Conservation (phyloP, 2,888 invertebrate genomes). For the Stenurella melanura region DNA sequence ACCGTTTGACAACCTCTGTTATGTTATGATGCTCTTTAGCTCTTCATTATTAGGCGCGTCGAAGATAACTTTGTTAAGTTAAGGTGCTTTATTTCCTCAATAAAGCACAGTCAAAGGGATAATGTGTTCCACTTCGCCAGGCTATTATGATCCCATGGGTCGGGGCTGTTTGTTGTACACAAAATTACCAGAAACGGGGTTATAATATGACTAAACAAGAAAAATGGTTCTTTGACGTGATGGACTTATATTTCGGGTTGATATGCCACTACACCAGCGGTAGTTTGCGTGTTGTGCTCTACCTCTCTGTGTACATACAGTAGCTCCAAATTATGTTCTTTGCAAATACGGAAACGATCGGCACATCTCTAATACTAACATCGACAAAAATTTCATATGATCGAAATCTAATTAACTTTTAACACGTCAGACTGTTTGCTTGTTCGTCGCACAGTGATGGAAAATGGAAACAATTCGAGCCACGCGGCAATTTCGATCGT, state of each 20-base stretch:
- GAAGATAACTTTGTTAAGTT: background rate
- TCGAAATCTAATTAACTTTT: too few relatives aligned
- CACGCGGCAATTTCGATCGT: too few relatives aligned
- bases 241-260: conserved; percentile 2
- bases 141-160: conserved; percentile 7
- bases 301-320: too few relatives aligned
- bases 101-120: background rate
- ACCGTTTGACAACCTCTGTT: too few relatives aligned
- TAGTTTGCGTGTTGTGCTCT: too few relatives aligned
- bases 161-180: background rate
- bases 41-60: background rate
- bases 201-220: conserved; percentile 7
- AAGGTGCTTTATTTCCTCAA: background rate
- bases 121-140: conserved; percentile 4
- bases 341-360: too few relatives aligned
- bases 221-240: conserved; percentile 1
- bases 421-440: too few relatives aligned
- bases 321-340: too few relatives aligned
- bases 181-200: conserved; percentile 7
- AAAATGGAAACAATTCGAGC: too few relatives aligned
- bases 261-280: background rate
- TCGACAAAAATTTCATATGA: too few relatives aligned
- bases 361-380: too few relatives aligned
- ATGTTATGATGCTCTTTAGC: background rate
- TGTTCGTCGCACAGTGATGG: too few relatives aligned